Base-by-base conservation (phyloP, 2,113 vertebrate genomes). In the Procavia capensis region DNA sequence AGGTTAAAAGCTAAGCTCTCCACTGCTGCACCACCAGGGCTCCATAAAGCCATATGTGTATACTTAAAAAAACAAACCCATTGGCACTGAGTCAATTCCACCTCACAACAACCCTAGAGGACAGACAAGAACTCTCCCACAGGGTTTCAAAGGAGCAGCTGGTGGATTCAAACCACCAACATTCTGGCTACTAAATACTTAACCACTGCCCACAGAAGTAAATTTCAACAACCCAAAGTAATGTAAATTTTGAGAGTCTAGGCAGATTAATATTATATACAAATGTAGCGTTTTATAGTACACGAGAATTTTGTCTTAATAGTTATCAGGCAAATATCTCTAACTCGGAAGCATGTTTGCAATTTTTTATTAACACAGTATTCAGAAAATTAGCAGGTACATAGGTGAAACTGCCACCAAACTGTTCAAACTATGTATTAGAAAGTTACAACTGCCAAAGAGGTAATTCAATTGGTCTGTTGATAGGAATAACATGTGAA, bases 221-320 rank as follows among this genome's bases (percentile, higher is more conserved):
- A 93, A 61, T 96, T 75, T 41, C 68, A 17, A 47, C 76, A 10
- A 82, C 29, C 20, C 72, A 90, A 91, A 74, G 25, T 92, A 92
- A 90, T 34, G 25, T 45, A 63, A 74, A 85, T 31, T 82, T 78
- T 85, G 43, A 89, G 31, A 66, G 14, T 24, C 20, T 1, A 88
- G 11, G 3, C 64, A 39, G 63, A 39, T 89, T 80, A 93, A 13
- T 4, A 54, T 59, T 91, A 76, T 39, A 85, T 0, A 10, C 66
- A 93, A 93, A 45, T 63, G 54, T 47, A 68, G 6, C 3, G 0
- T 93, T 95, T 89, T 76, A 47, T 83, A 41, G 36, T 43, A 27
- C 14, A 7, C 54, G 91, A n/a, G 6, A 9, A 54, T 31, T 72
- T 75, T 90, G 29, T 6, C 22, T 95, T 59, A 72, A 34, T 50